Conservation (phyloP, 2,797 vertebrate species). For the Phrynocephalus guinanensis region DNA sequence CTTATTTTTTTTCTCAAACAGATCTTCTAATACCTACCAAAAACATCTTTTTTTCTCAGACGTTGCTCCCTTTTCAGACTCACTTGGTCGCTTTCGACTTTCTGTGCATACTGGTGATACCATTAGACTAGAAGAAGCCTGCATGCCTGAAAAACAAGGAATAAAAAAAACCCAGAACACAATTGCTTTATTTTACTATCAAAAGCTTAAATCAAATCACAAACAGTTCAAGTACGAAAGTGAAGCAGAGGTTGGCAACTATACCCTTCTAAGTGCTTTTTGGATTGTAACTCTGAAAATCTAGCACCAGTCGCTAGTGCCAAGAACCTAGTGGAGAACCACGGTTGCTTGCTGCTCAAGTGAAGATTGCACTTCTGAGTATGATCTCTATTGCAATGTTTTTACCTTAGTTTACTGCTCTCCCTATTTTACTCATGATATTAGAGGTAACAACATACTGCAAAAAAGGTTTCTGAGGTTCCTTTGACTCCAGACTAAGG, state of each 20-base stretch:
- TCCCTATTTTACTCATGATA: background rate
- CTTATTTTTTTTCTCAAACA: background rate
- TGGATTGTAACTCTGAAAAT: too few species aligned
- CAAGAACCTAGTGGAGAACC: too few species aligned
- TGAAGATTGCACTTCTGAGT: background rate
- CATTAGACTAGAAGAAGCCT: constrained; percentile 85
- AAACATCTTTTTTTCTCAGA: constrained; percentile 80
- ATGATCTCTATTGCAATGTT: background rate
- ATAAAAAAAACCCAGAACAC: background rate
- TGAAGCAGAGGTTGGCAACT: too few species aligned
- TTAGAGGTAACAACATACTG: background rate
- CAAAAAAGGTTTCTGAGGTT: too few species aligned
- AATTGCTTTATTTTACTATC: background rate
- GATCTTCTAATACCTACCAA: constrained; percentile 79
- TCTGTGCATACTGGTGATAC: constrained; percentile 70
- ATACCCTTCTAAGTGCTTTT: too few species aligned
- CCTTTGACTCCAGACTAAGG: background rate
- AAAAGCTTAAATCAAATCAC: background rate
- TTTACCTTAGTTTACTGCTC: background rate
- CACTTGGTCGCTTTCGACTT: constrained; percentile 76
- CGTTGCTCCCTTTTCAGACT: constrained; percentile 46
- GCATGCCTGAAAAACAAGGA: constrained; percentile 79
- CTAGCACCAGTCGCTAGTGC: too few species aligned
- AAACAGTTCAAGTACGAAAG: background rate
- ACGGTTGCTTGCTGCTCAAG: background rate